phyloP scores from a whole-genome alignment of 1,140 invertebrate species.

The Drosophila nebulosa region DNA sequence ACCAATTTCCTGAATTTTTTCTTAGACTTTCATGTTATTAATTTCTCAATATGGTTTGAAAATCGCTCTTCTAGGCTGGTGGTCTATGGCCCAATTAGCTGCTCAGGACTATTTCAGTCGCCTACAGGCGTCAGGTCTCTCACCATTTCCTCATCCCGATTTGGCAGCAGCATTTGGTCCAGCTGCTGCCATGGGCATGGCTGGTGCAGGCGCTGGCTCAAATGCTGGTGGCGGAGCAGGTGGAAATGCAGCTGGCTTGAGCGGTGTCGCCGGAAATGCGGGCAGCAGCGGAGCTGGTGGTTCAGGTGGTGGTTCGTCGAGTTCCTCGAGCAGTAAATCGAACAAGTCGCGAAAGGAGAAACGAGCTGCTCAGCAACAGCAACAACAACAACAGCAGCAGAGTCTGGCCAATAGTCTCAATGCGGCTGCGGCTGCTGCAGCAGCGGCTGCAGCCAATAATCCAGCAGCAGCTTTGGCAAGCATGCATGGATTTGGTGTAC shows the following conservation, averaged over 20 bases:
- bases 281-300: constrained; percentile 73
- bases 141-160: constrained; percentile 84
- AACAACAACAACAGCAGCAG: constrained; percentile 68
- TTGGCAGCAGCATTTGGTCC: constrained; percentile 75
- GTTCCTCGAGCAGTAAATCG: constrained; percentile 66
- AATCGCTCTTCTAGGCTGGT: constrained; percentile 90
- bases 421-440: constrained; percentile 80
- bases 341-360: constrained; percentile 78
- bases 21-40: background rate
- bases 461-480: constrained; percentile 68
- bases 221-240: constrained; percentile 43
- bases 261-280: constrained; percentile 13
- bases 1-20: background rate
- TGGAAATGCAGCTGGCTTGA: constrained; percentile 59
- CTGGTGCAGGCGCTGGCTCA: constrained; percentile 63
- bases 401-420: constrained; percentile 76
- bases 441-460: constrained; percentile 74
- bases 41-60: background rate
- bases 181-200: constrained; percentile 82
- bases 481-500: constrained; percentile 71
- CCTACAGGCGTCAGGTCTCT: constrained; percentile 88
- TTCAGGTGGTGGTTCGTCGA: constrained; percentile 26
- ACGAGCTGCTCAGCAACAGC: constrained; percentile 62
- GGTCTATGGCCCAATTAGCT: constrained; percentile 92
- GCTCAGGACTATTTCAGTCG: constrained; percentile 92